These are phyloP conservation scores for Amblyjoppa proteus DNA, from an alignment of 2,888 invertebrate species.

Conservation along the genomic window DNA sequence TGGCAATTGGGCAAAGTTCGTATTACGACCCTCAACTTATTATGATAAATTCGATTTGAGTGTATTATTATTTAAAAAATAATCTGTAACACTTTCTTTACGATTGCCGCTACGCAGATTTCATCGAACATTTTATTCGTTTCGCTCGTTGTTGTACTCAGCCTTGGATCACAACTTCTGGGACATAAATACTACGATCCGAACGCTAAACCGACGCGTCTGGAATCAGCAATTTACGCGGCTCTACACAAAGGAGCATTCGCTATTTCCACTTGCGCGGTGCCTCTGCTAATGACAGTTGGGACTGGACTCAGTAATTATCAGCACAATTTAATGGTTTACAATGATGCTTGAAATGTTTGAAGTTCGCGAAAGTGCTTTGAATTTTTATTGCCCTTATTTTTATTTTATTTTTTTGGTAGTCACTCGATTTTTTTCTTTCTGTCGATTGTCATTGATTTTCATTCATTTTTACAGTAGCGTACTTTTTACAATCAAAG, in stretches of 20 bases:
- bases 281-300: constrained; percentile 74
- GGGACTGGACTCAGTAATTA: constrained; percentile 77
- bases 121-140: constrained; percentile 73
- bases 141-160: constrained; percentile 69
- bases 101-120: constrained; percentile 62
- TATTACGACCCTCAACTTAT: neutral
- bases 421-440: no score
- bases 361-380: neutral
- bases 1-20: constrained; percentile 76
- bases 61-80: neutral
- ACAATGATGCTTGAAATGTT: neutral
- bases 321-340: neutral
- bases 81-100: neutral
- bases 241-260: constrained; percentile 74
- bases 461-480: no score
- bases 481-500: no score
- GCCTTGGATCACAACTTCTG: constrained; percentile 65
- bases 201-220: constrained; percentile 67
- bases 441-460: no score
- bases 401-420: no score
- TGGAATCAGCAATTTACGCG: constrained; percentile 77
- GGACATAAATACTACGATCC: constrained; percentile 75
- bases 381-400: neutral
- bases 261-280: constrained; percentile 72
- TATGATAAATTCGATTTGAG: neutral